Percentiles rank a stretch among this genome's conserved stretches.
Evolutionary conservation across 2,797 vertebrate species (phyloP).

Genomic region (Poecile montanus): DNA sequence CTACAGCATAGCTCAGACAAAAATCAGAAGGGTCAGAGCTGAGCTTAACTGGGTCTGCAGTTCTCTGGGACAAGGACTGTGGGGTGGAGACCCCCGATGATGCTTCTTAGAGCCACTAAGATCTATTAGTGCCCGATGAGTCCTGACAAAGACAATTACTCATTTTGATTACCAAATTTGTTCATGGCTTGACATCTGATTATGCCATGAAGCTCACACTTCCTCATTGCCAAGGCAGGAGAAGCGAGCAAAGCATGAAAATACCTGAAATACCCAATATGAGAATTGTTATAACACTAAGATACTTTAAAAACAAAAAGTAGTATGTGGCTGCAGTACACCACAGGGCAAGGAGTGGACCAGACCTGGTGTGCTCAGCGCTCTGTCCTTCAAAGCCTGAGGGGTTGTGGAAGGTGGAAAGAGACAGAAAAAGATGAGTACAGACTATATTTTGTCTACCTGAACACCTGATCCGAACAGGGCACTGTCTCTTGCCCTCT

Average conservation of each 20-base stretch:
- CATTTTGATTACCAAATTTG: background rate
- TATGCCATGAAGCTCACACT: background rate
- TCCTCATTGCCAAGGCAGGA: background rate
- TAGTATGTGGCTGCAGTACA: accelerated
- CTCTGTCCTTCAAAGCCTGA: background rate
- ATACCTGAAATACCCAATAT: background rate
- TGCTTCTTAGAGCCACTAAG: background rate
- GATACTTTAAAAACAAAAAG: background rate
- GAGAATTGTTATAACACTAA: background rate
- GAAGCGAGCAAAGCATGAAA: background rate
- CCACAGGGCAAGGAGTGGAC: background rate
- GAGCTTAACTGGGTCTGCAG: background rate
- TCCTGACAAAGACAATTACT: background rate
- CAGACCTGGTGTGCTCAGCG: background rate
- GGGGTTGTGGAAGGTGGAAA: background rate
- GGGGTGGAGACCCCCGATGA: background rate
- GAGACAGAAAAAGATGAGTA: background rate
- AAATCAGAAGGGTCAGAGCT: background rate
- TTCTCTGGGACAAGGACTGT: background rate
- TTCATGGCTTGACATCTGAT: accelerated
- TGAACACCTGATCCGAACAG: background rate
- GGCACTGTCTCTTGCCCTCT: accelerated
- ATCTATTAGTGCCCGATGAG: background rate
- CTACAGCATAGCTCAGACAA: background rate
- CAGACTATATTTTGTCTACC: background rate